Base-by-base conservation (phyloP, 2,888 invertebrate genomes). In the Ganaspis brasiliensis region DNA sequence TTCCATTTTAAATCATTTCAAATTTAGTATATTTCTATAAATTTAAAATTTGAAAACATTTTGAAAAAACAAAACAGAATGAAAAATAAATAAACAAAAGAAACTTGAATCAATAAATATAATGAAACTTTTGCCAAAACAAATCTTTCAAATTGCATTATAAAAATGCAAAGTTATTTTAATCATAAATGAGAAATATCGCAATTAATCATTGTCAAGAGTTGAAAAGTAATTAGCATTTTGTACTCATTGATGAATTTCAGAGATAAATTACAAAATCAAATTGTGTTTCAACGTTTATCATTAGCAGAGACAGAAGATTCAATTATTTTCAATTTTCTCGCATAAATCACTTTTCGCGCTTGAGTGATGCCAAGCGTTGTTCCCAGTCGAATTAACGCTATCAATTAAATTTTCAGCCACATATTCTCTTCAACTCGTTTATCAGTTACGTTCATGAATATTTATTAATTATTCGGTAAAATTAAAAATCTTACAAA, bases 301-400 rank as follows among this genome's bases (percentile, higher is more conserved):
- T 45, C 26, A 21, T 45, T 45, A 37, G 19, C 19, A 8, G 67
- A 24, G 67, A 9, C 45, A 45, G 67, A 26, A 45, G 67, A 40
- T 67, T 67, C 45, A 67, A 67, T 67, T 67, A 67, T 45, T 67
- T 67, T 40, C 67, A 67, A 67, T 61, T 61, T 37, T 35, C 61
- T 1, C n/a, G n/a, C 37, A 1, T 61, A 37, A 61, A 61, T 67
- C 40, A 40, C 24, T 24, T 67, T 40, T 67, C 67, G 40, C 40
- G 40, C 67, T 67, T 5, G 45, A 67, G 24, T 45, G 26, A 67
- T 45, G 40, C 14, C 9, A 49, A 67, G n/a, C 67, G 14, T 67
- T 67, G 24, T 67, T 24, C 21, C 37, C 40, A 14, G 14, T 45
- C 45, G 24, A 67, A 67, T 67, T 67, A 67, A 45, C 67, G 45